Conservation (phyloP, 2,797 vertebrate species). For the Pogonophryne albipinna region DNA sequence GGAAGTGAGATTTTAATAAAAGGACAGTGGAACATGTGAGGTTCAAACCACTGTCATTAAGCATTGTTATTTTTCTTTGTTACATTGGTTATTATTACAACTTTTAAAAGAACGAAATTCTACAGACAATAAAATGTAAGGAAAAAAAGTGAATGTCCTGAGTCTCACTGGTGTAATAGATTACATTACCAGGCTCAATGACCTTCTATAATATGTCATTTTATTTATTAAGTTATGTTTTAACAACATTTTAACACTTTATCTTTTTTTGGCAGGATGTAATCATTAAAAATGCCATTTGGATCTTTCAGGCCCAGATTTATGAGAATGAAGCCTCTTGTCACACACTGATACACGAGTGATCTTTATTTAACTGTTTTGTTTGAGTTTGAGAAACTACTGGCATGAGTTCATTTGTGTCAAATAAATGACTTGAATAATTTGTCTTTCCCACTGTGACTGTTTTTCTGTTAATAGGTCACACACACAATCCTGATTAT, state of each 20-base stretch:
- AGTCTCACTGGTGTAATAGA: background rate
- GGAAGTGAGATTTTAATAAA: background rate
- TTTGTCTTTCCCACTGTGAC: background rate
- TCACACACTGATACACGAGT: background rate
- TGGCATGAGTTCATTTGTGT: background rate
- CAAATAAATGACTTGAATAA: background rate
- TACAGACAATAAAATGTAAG: background rate
- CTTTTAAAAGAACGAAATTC: background rate
- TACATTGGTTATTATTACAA: background rate
- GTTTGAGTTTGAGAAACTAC: background rate
- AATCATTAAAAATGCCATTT: background rate
- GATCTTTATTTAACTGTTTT: background rate
- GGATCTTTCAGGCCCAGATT: background rate
- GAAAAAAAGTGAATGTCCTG: background rate
- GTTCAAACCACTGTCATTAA: background rate
- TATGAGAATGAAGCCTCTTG: background rate
- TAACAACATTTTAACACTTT: too few species aligned
- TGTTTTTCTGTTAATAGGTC: conserved; percentile 2
- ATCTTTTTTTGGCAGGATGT: background rate
- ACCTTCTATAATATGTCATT: background rate
- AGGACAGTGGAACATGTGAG: background rate
- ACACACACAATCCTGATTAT: conserved; percentile 3
- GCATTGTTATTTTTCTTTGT: background rate
- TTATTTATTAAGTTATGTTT: too few species aligned
- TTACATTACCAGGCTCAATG: background rate